These are phyloP conservation scores for Peromyscus attwateri DNA, from an alignment of 2,797 vertebrate genomes.

Conservation along the genomic window DNA sequence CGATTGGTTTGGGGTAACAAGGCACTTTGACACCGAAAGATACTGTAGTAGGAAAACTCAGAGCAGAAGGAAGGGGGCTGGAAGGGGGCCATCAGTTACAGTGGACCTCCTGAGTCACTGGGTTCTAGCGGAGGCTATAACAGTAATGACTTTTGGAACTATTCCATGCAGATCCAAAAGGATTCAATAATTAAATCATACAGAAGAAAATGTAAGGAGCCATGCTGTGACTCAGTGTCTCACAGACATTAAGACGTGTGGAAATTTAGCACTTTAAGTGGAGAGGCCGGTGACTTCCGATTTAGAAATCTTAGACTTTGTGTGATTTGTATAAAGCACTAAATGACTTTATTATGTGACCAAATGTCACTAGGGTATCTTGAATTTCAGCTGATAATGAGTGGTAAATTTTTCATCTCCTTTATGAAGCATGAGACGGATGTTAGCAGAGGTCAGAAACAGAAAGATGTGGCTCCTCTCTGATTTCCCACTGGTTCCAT, in stretches of 20 bases:
- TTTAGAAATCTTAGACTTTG: neutral
- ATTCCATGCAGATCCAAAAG: neutral
- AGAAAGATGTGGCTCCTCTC: neutral
- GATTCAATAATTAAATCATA: neutral
- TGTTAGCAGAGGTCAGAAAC: neutral
- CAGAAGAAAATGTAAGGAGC: neutral
- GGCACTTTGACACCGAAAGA: neutral
- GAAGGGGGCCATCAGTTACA: neutral
- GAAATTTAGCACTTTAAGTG: neutral
- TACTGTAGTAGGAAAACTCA: no score
- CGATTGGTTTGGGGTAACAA: neutral
- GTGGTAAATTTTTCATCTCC: neutral
- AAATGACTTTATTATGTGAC: neutral
- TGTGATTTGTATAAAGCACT: neutral
- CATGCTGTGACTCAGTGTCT: neutral
- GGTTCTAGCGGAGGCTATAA: neutral
- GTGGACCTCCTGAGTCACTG: neutral
- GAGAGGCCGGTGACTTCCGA: neutral
- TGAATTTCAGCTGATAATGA: neutral
- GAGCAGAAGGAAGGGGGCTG: neutral
- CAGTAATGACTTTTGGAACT: neutral
- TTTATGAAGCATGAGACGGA: accelerated
- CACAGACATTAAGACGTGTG: neutral
- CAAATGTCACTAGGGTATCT: neutral
- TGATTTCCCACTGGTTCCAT: neutral